Evolutionary conservation across 2,797 vertebrate genomes (phyloP), one percentile per base, ranked within the genome.

Genomic region (Syndactyla subalaris): DNA sequence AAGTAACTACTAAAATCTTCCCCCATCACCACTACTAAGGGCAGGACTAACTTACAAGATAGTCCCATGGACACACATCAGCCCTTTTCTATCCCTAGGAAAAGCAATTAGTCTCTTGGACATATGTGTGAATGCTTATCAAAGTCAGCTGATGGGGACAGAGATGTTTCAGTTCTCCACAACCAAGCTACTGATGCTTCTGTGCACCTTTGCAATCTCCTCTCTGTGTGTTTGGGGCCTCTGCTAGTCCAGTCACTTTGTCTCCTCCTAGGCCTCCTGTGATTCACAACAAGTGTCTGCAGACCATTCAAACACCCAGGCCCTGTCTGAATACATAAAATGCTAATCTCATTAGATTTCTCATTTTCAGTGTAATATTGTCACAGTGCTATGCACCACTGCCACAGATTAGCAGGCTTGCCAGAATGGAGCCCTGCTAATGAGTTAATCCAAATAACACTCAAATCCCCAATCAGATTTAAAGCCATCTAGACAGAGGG

Each of bases 391-490:
- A 89, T 97, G 98, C 97, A 97, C 97, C 96, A 94, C 92, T 96
- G 96, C 95, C 91, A 94, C 93, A 98, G 98, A 98, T 98, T 98
- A 98, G 97, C 96, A 80, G 95, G 85, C 93, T 97, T 97, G 96
- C 97, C 96, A 96, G 97, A 96, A 97, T 2, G 52, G 93, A 97
- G 96, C 95, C 95, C 92, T 24, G 72, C 98, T 98, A 98, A 98
- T 98, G 97, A 98, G 97, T 98, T 98, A 98, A 98, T 98, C 97
- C 98, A 98, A 97, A 97, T 97, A 98, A 97, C 79, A 82, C 96
- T 97, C 96, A 98, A 97, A 97, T 97, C 98, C 97, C 98, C 97
- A 98, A 98, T 98, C 97, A 98, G 96, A 97, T 98, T 98, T 97
- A 96, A 97, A 98, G 86, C 4, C 89, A 97, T 96, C 95, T 93